phyloP scores from a whole-genome alignment of 2,113 vertebrate species.

The Psophia crepitans region DNA sequence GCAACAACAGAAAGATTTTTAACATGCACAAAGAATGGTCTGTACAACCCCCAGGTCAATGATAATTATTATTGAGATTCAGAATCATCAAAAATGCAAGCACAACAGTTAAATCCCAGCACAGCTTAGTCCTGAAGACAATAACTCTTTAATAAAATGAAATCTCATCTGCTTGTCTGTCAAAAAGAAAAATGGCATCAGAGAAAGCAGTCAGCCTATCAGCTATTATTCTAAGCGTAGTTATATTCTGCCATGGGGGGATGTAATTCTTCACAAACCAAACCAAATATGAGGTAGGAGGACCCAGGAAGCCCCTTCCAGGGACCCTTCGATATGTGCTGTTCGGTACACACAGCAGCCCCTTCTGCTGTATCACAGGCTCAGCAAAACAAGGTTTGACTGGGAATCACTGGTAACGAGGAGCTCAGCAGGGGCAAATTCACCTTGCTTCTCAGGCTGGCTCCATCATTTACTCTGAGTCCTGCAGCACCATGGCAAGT shows the following conservation, averaged over 20 bases:
- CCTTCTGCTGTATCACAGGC: not conserved
- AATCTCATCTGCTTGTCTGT: constrained; percentile 34
- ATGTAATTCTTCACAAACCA: not conserved
- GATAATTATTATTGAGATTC: constrained; percentile 18
- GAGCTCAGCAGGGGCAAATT: not conserved
- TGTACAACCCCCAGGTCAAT: not conserved
- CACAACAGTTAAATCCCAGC: not conserved
- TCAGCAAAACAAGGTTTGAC: not conserved
- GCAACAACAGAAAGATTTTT: not conserved
- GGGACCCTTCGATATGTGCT: not conserved
- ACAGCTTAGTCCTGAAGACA: not conserved
- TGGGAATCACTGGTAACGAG: not conserved
- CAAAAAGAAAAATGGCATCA: constrained; percentile 35
- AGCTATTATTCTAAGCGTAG: not conserved
- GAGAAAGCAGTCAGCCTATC: not conserved
- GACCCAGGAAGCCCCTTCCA: not conserved
- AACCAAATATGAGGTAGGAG: not conserved
- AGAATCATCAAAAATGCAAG: constrained; percentile 30
- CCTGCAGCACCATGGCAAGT: too few relatives aligned
- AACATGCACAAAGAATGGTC: not conserved
- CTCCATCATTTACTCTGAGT: not conserved
- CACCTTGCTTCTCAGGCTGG: not conserved
- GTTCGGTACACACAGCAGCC: not conserved
- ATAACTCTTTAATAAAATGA: constrained; percentile 23
- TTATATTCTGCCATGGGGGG: not conserved